Base-by-base conservation (phyloP, 2,797 vertebrate genomes). In the Lacerta bilineata region DNA sequence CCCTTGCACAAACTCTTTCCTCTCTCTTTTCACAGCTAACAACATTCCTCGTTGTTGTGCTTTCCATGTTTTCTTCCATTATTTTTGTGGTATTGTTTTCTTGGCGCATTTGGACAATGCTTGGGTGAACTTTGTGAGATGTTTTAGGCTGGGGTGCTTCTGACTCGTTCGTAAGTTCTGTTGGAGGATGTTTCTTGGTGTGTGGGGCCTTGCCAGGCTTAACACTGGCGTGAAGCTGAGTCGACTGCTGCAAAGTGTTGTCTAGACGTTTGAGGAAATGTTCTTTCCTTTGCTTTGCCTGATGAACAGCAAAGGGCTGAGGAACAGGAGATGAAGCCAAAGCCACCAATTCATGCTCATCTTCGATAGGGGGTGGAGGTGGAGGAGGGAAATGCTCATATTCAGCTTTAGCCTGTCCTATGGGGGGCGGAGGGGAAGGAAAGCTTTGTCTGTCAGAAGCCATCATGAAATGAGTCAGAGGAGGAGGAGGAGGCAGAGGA, bases 391-490 rank as follows among this genome's bases (percentile, higher is more conserved):
- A 97, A 78, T 91, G 96, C 13, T 97, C 97, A 71, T 97, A 95
- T 87, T 98, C 98, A 77, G 93, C 96, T 86, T 97, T 98, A 90
- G 96, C 96, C 85, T 96, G 97, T 91, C 95, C 95, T 87, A 95
- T 93, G 76, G 96, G 92, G 59, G 96, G 96, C 89, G 96, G 95
- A 87, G 94, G 96, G 11, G 95, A 92, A 59, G 93, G 88, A 66
- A 94, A 93, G 3, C 66, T 94, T 80, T 96, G 96, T 85, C 86
- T 84, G 69, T 98, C 98, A 89, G 94, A 92, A 87, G 96, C 72
- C 29, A 95, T 90, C 89, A 98, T 95, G 1, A 97, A 96, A 93
- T 97, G 97, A 92, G 98, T 98, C 85, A 98, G 97, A 87, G 95
- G 94, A 90, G 95, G 95, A 72, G 95, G 95, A 81, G 95, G 95